These are phyloP conservation scores for Apodemia hepburni DNA, from an alignment of 2,888 invertebrate species.

Conservation along the genomic window DNA sequence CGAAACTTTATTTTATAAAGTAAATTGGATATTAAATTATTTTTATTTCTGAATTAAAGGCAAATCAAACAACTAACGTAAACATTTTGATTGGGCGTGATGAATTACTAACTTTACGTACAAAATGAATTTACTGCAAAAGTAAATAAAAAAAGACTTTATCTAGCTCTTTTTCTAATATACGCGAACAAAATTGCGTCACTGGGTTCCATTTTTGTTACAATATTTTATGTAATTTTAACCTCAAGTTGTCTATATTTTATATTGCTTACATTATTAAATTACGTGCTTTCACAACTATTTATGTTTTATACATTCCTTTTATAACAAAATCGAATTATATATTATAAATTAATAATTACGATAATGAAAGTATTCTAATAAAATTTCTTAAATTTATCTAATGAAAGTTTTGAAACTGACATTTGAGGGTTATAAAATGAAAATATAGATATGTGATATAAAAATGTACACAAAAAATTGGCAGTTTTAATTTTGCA, in stretches of 20 bases:
- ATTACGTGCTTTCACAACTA: conserved; percentile 20
- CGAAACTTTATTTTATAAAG: no score
- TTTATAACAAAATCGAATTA: not conserved
- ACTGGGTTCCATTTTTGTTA: conserved; percentile 1
- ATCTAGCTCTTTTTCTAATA: conserved; percentile 10
- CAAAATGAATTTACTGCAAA: not conserved
- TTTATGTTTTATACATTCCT: conserved; percentile 10
- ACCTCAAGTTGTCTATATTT: conserved; percentile 14
- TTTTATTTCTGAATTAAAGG: no score
- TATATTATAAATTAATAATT: not conserved
- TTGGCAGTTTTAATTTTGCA: not conserved
- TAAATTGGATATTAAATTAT: no score
- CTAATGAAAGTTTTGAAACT: not conserved
- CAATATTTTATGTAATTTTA: conserved; percentile 6
- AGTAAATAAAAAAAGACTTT: conserved; percentile 20
- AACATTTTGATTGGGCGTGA: no score
- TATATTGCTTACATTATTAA: conserved; percentile 20
- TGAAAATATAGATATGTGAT: not conserved
- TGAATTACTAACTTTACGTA: no score
- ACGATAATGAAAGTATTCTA: not conserved
- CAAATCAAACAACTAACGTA: no score
- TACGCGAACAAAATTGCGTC: conserved; percentile 5
- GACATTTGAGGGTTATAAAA: not conserved
- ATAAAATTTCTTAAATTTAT: not conserved
- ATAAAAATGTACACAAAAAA: not conserved